phyloP scores from a whole-genome alignment of 2,113 vertebrate genomes.

The Pardalotus punctatus region DNA sequence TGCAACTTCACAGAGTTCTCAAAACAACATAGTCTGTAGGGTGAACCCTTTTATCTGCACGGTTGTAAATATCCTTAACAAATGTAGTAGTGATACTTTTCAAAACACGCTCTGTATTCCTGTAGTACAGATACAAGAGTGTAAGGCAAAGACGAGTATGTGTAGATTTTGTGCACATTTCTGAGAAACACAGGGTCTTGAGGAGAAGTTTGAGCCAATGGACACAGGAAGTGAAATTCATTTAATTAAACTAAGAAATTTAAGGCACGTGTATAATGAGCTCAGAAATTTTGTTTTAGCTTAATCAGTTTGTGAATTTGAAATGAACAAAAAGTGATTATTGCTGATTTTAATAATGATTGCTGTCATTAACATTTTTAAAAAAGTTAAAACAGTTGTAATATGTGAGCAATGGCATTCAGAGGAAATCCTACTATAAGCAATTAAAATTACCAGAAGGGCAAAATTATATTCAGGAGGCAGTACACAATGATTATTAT shows the following conservation, averaged over 20 bases:
- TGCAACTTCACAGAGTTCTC: not conserved
- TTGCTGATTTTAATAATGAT: not conserved
- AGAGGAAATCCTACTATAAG: not conserved
- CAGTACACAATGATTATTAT: not conserved
- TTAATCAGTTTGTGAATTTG: not conserved
- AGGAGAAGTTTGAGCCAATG: not conserved
- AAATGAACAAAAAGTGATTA: not conserved
- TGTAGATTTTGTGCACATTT: not conserved
- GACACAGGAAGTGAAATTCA: not conserved
- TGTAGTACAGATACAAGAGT: not conserved
- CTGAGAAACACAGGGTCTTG: not conserved
- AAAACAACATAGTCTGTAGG: not conserved
- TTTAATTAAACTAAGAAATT: not conserved
- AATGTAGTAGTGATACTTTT: not conserved
- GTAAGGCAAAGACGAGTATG: not conserved
- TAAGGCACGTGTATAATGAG: not conserved
- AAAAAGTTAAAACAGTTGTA: not conserved
- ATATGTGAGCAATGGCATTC: not conserved
- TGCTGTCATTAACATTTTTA: not conserved
- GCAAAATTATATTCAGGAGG: not conserved
- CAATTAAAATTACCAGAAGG: not conserved
- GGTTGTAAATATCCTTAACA: not conserved
- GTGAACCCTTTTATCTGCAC: not conserved
- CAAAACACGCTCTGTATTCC: not conserved
- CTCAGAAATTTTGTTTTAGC: not conserved